phyloP scores from a whole-genome alignment of 1,140 invertebrate genomes.

The Orius laevigatus region DNA sequence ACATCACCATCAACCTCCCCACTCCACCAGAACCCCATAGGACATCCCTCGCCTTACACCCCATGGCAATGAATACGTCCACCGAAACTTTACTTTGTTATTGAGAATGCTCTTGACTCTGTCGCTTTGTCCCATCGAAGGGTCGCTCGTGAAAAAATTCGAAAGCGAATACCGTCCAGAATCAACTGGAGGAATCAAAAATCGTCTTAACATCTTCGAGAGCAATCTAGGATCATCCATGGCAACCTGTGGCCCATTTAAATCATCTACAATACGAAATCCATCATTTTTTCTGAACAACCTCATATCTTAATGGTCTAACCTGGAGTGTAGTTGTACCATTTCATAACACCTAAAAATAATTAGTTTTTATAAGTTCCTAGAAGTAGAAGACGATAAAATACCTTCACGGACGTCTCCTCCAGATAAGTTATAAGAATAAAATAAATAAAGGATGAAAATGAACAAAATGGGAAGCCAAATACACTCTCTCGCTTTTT shows the following conservation, averaged over 20 bases:
- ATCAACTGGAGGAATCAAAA: slow-evolving; percentile 20
- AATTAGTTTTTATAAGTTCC: no score
- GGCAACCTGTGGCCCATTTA: slow-evolving; percentile 14
- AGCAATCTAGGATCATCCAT: slow-evolving; percentile 21
- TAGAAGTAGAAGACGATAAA: no score
- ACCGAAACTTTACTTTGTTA: slow-evolving; percentile 26
- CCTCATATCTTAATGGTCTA: neutral
- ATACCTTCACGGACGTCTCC: no score
- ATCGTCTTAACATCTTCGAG: slow-evolving; percentile 18
- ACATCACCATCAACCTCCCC: no score
- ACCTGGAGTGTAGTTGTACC: slow-evolving; percentile 17
- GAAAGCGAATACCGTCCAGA: slow-evolving; percentile 21
- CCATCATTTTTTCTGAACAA: neutral
- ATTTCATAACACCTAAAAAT: slow-evolving; percentile 14
- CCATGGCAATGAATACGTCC: no score
- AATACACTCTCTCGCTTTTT: no score
- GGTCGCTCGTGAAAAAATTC: slow-evolving; percentile 25
- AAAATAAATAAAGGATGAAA: no score
- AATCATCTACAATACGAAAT: slow-evolving; percentile 5
- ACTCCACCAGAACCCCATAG: no score
- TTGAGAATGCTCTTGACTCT: slow-evolving; percentile 25
- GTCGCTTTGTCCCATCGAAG: slow-evolving; percentile 30
- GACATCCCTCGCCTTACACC: no score
- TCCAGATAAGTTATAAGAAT: no score
- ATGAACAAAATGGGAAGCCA: no score